Conservation (phyloP, 2,113 vertebrate genomes). For the Galemys pyrenaicus region DNA sequence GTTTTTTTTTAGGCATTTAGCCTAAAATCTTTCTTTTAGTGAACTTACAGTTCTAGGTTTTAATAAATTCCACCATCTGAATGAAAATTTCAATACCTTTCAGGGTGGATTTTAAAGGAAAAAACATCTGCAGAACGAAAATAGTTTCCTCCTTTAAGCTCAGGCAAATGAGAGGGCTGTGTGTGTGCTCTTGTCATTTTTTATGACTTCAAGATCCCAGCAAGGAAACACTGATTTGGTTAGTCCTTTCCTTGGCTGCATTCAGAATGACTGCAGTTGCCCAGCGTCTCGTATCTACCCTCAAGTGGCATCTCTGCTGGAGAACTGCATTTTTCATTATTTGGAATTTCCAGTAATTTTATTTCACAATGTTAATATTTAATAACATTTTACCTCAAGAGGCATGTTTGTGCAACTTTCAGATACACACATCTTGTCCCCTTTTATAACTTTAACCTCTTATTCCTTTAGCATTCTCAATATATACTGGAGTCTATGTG, state of each 20-base stretch:
- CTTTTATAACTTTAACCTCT: conserved; percentile 44
- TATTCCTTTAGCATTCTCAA: neutral
- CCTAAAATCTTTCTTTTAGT: neutral
- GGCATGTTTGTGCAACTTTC: conserved; percentile 48
- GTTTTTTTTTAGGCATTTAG: neutral
- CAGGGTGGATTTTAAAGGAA: conserved; percentile 38
- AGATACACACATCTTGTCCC: conserved; percentile 14
- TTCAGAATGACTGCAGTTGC: conserved; percentile 19
- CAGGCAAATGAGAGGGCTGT: neutral
- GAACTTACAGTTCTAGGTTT: neutral
- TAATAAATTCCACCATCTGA: conserved; percentile 28
- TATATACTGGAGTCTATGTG: neutral
- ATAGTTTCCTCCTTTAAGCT: conserved; percentile 20
- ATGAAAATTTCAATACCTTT: conserved; percentile 35
- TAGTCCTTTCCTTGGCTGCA: neutral
- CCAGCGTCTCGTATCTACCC: neutral
- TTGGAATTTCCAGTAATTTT: conserved; percentile 68
- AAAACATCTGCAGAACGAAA: neutral
- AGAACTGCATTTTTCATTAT: conserved; percentile 68
- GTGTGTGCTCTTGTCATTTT: neutral
- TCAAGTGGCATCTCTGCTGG: conserved; percentile 19
- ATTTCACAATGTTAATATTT: conserved; percentile 72
- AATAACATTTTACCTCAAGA: conserved; percentile 46
- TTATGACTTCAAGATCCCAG: conserved; percentile 31
- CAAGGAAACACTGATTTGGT: conserved; percentile 44